Evolutionary conservation across 2,797 vertebrate genomes (phyloP).

Genomic region (Danio choprae): DNA sequence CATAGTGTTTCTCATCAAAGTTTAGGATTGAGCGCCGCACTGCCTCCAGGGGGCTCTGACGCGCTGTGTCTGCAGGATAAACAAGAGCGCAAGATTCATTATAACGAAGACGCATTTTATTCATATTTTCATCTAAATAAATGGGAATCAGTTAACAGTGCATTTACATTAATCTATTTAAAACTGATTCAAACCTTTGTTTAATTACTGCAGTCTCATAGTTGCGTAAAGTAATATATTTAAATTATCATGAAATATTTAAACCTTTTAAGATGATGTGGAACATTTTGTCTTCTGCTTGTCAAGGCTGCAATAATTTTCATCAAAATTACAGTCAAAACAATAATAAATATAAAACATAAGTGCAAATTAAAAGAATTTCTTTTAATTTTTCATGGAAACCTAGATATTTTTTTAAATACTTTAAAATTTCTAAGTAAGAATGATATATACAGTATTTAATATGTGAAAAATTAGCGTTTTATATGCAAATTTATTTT

Average conservation of each 20-base stretch:
- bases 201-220: neutral
- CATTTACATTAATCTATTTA: neutral
- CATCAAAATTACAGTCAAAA: neutral
- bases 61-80: constrained; percentile 80
- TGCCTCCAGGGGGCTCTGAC: constrained; percentile 91
- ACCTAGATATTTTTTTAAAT: too few species aligned
- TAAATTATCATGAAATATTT: neutral
- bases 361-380: neutral
- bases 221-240: neutral
- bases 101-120: neutral
- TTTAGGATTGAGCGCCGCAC: constrained; percentile 89
- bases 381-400: too few species aligned
- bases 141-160: neutral
- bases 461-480: too few species aligned
- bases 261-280: neutral
- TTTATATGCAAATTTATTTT: too few species aligned
- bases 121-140: neutral
- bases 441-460: too few species aligned
- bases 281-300: neutral
- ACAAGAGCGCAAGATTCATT: neutral
- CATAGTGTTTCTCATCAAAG: constrained; percentile 92
- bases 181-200: too few species aligned
- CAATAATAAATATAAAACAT: neutral
- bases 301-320: neutral
- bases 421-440: too few species aligned